Conservation (phyloP, 2,113 vertebrate genomes). For the Callopanchax toddi region DNA sequence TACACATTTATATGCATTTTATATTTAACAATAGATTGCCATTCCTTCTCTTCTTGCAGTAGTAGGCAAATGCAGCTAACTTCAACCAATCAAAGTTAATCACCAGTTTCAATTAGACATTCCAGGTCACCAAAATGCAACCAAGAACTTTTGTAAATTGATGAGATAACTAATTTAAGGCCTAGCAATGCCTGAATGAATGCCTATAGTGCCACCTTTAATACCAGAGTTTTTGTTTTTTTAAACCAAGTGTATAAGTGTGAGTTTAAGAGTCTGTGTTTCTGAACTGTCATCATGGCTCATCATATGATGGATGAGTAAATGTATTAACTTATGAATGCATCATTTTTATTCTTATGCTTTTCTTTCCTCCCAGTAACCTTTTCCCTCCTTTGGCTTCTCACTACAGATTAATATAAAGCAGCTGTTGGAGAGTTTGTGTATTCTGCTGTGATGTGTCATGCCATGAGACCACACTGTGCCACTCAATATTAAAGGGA, state of each 20-base stretch:
- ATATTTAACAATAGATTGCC: too few relatives aligned
- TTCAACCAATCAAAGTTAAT: too few relatives aligned
- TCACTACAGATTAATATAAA: constrained; percentile 35
- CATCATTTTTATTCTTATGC: constrained; percentile 42
- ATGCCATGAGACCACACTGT: constrained; percentile 53
- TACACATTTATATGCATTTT: too few relatives aligned
- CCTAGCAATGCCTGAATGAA: too few relatives aligned
- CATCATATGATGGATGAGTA: background rate
- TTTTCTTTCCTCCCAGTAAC: constrained; percentile 38
- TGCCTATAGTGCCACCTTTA: too few relatives aligned
- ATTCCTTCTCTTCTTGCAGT: too few relatives aligned
- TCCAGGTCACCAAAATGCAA: background rate
- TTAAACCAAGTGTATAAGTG: too few relatives aligned
- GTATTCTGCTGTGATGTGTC: constrained; percentile 64
- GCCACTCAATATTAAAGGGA: constrained; percentile 73
- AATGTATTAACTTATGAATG: constrained; percentile 10
- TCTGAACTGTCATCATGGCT: background rate
- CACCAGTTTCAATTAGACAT: background rate
- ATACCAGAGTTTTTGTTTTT: too few relatives aligned
- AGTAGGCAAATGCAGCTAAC: too few relatives aligned
- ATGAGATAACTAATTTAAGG: too few relatives aligned
- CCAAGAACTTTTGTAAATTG: background rate
- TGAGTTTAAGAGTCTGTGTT: background rate
- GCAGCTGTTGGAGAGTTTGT: constrained; percentile 68
- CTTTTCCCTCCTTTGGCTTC: constrained; percentile 25